Evolutionary conservation across 1,140 invertebrate genomes (phyloP).

Genomic region (Drosophila sechellia): DNA sequence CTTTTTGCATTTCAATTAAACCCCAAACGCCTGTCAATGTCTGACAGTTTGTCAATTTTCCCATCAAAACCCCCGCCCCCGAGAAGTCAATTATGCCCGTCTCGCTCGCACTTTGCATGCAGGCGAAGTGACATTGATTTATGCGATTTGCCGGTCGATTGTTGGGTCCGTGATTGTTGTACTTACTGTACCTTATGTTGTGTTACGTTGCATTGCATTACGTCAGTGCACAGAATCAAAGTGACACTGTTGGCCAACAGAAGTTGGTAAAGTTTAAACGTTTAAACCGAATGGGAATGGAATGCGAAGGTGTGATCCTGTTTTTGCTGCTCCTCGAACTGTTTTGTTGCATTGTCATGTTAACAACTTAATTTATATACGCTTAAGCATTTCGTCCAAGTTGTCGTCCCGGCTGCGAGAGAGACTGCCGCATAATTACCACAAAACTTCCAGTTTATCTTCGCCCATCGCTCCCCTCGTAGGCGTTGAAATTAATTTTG

Average conservation of each 20-base stretch:
- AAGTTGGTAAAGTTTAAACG: conserved; percentile 9
- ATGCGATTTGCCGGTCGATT: conserved; percentile 60
- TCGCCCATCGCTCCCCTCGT: conserved; percentile 46
- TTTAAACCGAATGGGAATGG: conserved; percentile 23
- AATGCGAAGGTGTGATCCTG: conserved; percentile 29
- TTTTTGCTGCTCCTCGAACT: conserved; percentile 26
- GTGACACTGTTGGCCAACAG: conserved; percentile 30
- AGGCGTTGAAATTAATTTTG: conserved; percentile 82
- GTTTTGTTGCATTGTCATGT: conserved; percentile 79
- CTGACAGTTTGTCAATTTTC: conserved; percentile 83
- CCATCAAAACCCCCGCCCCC: conserved; percentile 11
- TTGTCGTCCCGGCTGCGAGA: conserved; percentile 4
- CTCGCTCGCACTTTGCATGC: conserved; percentile 24
- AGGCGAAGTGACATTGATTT: conserved; percentile 69
- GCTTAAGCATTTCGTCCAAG: conserved; percentile 55
- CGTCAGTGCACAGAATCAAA: conserved; percentile 18
- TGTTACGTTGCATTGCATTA: conserved; percentile 2
- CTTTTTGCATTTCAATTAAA: conserved; percentile 84
- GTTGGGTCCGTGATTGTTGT: conserved; percentile 42
- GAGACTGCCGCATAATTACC: conserved; percentile 64
- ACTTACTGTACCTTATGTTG: conserved; percentile 22
- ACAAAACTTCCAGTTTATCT: conserved; percentile 46
- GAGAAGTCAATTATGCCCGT: conserved; percentile 16
- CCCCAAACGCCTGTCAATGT: conserved; percentile 75
- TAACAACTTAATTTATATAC: conserved; percentile 82